phyloP scores from a whole-genome alignment of 1,140 invertebrate genomes.

The Leptinotarsa undecemlineata region DNA sequence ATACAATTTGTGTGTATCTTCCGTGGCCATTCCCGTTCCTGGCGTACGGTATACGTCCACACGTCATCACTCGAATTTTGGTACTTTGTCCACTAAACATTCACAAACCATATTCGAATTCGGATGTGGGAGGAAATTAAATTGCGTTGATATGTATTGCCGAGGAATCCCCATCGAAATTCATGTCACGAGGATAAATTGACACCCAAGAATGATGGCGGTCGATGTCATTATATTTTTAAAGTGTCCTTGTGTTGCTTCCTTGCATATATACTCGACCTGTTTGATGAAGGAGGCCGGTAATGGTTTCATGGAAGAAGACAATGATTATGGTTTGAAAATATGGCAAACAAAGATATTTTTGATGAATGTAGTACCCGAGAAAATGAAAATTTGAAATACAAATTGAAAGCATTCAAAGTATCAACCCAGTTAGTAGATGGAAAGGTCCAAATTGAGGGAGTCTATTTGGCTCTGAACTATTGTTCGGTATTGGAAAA shows the following conservation, averaged over 20 bases:
- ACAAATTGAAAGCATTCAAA: too few relatives aligned
- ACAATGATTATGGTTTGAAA: too few relatives aligned
- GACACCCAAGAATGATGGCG: conserved; percentile 4
- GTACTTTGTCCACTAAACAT: not conserved
- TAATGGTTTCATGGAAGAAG: too few relatives aligned
- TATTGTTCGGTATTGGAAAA: too few relatives aligned
- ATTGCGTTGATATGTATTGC: not conserved
- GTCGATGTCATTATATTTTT: conserved; percentile 6
- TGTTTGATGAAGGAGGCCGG: not conserved
- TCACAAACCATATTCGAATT: not conserved
- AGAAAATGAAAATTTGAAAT: too few relatives aligned
- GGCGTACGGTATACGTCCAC: not conserved
- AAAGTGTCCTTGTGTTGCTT: not conserved
- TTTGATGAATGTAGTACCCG: too few relatives aligned
- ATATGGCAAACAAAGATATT: too few relatives aligned
- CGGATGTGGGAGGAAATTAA: conserved; percentile 2
- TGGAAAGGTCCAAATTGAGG: too few relatives aligned
- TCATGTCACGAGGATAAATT: not conserved
- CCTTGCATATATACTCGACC: not conserved
- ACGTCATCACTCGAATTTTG: not conserved
- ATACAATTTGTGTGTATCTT: not conserved
- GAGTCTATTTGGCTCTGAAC: too few relatives aligned
- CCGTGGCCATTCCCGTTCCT: not conserved
- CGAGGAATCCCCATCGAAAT: not conserved
- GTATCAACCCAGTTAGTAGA: too few relatives aligned